phyloP scores from a whole-genome alignment of 2,888 invertebrate species.

The Pheosia gnoma region DNA sequence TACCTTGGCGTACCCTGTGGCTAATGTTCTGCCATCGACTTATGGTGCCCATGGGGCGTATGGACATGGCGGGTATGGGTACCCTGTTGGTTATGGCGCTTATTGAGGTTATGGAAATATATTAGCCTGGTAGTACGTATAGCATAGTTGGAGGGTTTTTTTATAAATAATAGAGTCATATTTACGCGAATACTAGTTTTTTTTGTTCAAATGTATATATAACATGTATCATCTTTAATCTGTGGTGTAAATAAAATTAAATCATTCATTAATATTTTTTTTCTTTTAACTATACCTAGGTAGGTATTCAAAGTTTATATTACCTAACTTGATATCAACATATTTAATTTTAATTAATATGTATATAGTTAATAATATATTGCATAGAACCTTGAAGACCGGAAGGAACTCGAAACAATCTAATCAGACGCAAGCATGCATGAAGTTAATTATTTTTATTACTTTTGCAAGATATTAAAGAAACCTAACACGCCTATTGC shows the following conservation, averaged over 20 bases:
- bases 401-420: background rate
- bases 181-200: too few relatives aligned
- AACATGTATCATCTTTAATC: too few relatives aligned
- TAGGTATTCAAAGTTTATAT: too few relatives aligned
- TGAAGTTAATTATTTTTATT: background rate
- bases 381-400: background rate
- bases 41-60: conserved; percentile 6
- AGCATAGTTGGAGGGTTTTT: too few relatives aligned
- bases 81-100: conserved; percentile 5
- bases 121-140: background rate
- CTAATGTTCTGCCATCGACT: background rate
- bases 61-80: conserved; percentile 5
- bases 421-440: background rate
- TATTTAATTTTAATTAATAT: background rate
- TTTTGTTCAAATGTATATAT: too few relatives aligned
- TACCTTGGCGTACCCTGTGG: background rate
- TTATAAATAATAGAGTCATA: too few relatives aligned
- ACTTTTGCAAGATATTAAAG: too few relatives aligned
- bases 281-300: too few relatives aligned
- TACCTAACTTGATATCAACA: too few relatives aligned
- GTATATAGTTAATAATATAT: background rate
- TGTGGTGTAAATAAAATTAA: too few relatives aligned
- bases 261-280: too few relatives aligned
- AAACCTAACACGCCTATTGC: too few relatives aligned
- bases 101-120: background rate